Base-by-base conservation (phyloP, 53 echinoderm and acorn worm genomes). In the Holothuria leucospilota region DNA sequence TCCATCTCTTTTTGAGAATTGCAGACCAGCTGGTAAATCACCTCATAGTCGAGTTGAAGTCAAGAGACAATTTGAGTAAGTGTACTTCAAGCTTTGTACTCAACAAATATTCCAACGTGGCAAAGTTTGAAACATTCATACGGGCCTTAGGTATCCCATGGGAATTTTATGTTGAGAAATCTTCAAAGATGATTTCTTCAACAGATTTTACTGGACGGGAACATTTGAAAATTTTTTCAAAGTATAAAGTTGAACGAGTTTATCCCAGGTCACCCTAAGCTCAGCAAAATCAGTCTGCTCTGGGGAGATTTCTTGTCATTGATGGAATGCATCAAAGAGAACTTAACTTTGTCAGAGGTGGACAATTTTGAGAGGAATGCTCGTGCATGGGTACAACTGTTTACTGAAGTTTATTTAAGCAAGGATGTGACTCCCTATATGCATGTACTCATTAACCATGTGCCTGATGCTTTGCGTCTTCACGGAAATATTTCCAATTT, bases 391-490 rank as follows among this genome's bases (percentile, higher is more conserved):
- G 20, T 59, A 23, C 6, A 62, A 8, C n/a, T 82, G 83, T 82
- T 63, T 16, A 16, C 40, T 40, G 40, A 39, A 15, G 63, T 82
- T 6, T 82, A 82, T 29, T 24, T 82, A 29, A 82, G 27, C 23
- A 82, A 64, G 30, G 29, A 82, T 82, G 63, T 82, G 64, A 64
- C 65, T 6, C 83, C 64, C 21, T 82, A 65, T 29, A 82, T 82
- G 83, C 79, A 78, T 56, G 59, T 82, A 8, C 65, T 82, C 1
- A 53, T 30, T 9, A 63, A 63, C 13, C 83, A 82, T 65, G 15
- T 82, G 18, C 83, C 62, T 26, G 64, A 82, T 20, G 64, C 64
- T 27, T 38, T 82, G 23, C 21, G 29, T 15, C 41, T 82, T 15
- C 65, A 82, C 23, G 64, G 65, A 8, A 82, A 82, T 64, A 63